phyloP scores from a whole-genome alignment of 2,797 vertebrate genomes.

The Ciconia nigra region DNA sequence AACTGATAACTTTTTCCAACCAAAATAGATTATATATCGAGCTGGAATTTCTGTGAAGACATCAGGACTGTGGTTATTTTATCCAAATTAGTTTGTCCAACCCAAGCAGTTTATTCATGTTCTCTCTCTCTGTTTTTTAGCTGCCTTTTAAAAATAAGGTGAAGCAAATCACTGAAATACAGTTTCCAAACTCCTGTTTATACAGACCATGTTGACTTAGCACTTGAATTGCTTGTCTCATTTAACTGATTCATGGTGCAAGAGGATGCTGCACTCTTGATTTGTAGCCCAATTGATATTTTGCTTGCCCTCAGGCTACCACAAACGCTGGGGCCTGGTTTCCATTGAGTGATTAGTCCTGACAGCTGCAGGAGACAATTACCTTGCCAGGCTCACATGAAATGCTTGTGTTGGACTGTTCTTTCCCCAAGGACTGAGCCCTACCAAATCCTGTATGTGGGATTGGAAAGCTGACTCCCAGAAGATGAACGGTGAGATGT shows the following conservation, averaged over 20 bases:
- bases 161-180: constrained; percentile 12
- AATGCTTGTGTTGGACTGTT: neutral
- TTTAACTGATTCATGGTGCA: constrained; percentile 38
- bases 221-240: constrained; percentile 49
- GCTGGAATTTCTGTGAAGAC: neutral
- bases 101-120: neutral
- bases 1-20: neutral
- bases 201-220: constrained; percentile 18
- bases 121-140: neutral
- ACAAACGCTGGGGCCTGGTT: constrained; percentile 31
- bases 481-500: neutral
- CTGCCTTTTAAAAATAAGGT: neutral
- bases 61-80: neutral
- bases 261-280: constrained; percentile 36
- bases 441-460: neutral
- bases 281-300: constrained; percentile 44
- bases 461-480: neutral
- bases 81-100: neutral
- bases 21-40: neutral
- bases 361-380: constrained; percentile 40
- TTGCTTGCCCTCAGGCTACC: constrained; percentile 42
- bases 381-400: constrained; percentile 30
- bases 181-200: constrained; percentile 7
- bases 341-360: constrained; percentile 30
- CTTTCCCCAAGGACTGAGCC: constrained; percentile 9